Evolutionary conservation across 2,888 invertebrate genomes (phyloP).

Genomic region (Synergus umbraculus): DNA sequence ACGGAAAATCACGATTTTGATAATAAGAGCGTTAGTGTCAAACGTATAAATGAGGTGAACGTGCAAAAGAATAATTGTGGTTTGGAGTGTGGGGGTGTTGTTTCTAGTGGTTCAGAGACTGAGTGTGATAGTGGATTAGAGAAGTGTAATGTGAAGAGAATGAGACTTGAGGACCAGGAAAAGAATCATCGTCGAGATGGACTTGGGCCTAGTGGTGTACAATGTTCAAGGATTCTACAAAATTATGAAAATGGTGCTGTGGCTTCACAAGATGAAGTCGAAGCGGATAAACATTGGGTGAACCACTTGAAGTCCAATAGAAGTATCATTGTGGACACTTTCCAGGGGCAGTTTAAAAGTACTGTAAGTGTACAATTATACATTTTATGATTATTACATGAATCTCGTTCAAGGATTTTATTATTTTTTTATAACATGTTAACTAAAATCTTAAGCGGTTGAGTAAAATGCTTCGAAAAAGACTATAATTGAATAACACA

Average conservation of each 20-base stretch:
- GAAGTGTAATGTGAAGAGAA: conserved; percentile 76
- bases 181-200: conserved; percentile 72
- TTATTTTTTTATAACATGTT: no score
- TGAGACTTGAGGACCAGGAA: conserved; percentile 75
- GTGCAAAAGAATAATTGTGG: conserved; percentile 69
- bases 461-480: no score
- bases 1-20: conserved; percentile 77
- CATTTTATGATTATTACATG: background rate
- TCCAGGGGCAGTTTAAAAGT: conserved; percentile 83
- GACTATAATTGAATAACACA: no score
- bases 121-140: conserved; percentile 72
- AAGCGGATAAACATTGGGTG: conserved; percentile 80
- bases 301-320: conserved; percentile 80
- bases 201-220: conserved; percentile 60
- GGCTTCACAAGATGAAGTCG: conserved; percentile 72
- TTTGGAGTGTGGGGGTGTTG: conserved; percentile 59
- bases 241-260: conserved; percentile 70
- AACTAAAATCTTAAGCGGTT: no score
- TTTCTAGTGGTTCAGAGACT: conserved; percentile 69
- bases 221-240: conserved; percentile 63
- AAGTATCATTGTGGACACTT: conserved; percentile 81
- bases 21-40: conserved; percentile 75
- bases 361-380: conserved; percentile 76
- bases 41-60: conserved; percentile 79
- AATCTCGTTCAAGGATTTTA: no score